Conservation (phyloP, 2,888 invertebrate genomes). For the Leptopilina myrica region DNA sequence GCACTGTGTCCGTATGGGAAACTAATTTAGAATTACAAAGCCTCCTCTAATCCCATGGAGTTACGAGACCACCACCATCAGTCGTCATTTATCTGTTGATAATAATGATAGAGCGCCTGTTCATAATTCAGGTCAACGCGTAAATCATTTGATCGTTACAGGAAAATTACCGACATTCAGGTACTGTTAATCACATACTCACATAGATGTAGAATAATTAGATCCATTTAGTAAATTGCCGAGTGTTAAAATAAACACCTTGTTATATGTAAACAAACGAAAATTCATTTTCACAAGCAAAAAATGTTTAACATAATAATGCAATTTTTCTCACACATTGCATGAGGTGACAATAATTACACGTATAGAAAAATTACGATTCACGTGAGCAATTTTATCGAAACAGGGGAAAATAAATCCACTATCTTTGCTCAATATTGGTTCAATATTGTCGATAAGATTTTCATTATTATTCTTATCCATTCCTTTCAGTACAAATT, state of each 20-base stretch:
- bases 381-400: no score
- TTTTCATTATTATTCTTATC: no score
- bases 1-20: neutral
- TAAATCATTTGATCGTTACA: conserved; percentile 56
- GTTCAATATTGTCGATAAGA: no score
- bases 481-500: no score
- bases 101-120: conserved; percentile 53
- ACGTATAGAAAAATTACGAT: no score
- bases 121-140: conserved; percentile 57
- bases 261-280: no score
- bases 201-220: neutral
- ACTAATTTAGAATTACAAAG: conserved; percentile 41
- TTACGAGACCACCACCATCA: conserved; percentile 49
- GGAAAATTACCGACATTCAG: conserved; percentile 53
- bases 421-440: no score
- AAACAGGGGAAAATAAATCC: no score
- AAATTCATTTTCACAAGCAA: neutral
- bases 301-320: neutral
- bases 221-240: neutral
- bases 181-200: conserved; percentile 44
- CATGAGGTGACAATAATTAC: no score
- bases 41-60: conserved; percentile 49
- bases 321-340: no score
- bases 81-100: conserved; percentile 56
- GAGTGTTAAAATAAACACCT: neutral